Evolutionary conservation across 1,140 invertebrate genomes (phyloP), one percentile per base, ranked within the genome.

Genomic region (Harlomillsia oculata): DNA sequence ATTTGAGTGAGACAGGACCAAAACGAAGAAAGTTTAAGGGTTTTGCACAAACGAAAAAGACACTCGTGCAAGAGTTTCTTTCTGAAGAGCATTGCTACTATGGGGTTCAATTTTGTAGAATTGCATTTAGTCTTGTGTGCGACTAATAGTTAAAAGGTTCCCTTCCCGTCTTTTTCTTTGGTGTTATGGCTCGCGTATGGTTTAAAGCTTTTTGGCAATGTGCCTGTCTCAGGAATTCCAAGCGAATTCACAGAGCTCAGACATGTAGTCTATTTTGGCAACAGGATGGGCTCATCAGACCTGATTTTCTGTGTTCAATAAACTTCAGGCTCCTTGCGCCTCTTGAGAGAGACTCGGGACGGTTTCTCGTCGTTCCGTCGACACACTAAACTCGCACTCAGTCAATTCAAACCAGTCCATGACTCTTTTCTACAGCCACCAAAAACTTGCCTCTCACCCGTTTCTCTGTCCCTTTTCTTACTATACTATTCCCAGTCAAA

Each of bases 221-320:
- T 62, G 60, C 60, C 60, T 54, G 16, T 18, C 53, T 43, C 36
- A 61, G 49, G 48, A 56, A 56, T 58, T 55, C 55, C 44, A 57
- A 58, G 48, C 21, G 50, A 53, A 52, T 50, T 44, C 44, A 25
- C 26, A 60, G 59, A 56, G 53, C 45, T 49, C 49, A 51, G 54
- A 54, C 44, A 40, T 28, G 25, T 34, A 57, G 55, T 62, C 60
- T 62, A 62, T 62, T 62, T 62, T 62, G 56, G 60, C 60, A 62
- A 58, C 60, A 58, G 50, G 54, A 62, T 49, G 48, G 53, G 60
- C 60, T 62, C 60, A 62, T 53, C 54, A 56, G 55, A 55, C 60
- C 55, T 62, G 50, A 52, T 58, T 62, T 61, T 62, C 60, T 49
- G 6, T n/a, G n/a, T 48, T 32, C 29, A 32, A 9, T 30, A 48